Percentiles rank a stretch among this genome's conserved stretches.
Conservation (phyloP, 2,797 vertebrate genomes). For the Geotria australis region DNA sequence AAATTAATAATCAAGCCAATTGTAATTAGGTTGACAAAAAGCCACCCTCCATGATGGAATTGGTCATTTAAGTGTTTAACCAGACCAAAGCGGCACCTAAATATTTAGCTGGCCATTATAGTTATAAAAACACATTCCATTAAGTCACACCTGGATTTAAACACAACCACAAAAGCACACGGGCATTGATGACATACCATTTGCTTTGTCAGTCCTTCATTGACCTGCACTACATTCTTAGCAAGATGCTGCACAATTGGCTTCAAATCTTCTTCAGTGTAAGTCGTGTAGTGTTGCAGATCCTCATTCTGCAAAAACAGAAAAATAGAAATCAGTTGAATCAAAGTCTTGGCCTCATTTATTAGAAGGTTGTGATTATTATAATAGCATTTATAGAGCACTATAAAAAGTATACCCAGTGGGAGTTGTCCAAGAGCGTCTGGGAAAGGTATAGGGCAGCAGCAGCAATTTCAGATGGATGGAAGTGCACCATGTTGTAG, state of each 20-base stretch:
- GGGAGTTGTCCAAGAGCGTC: constrained; percentile 23
- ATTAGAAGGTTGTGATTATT: too few species aligned
- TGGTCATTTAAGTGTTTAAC: too few species aligned
- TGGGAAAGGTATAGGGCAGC: constrained; percentile 46
- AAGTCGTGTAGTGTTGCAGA: constrained; percentile 27
- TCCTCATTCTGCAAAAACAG: constrained; percentile 14
- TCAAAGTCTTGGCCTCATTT: too few species aligned
- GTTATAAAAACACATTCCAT: too few species aligned
- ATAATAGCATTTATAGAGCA: background rate
- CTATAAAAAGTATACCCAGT: constrained; percentile 27
- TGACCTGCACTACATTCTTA: constrained; percentile 39
- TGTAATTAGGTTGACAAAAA: too few species aligned
- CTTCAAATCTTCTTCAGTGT: constrained; percentile 19
- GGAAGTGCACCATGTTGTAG: constrained; percentile 34
- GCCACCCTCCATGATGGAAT: too few species aligned
- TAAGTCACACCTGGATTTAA: background rate
- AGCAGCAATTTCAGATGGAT: constrained; percentile 49
- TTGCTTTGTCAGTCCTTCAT: constrained; percentile 18
- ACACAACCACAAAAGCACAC: background rate
- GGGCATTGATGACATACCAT: constrained; percentile 15
- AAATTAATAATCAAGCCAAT: too few species aligned
- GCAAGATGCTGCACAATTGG: constrained; percentile 35
- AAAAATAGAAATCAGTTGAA: background rate
- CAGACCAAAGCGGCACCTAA: too few species aligned
- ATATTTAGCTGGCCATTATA: too few species aligned